Percentiles rank a stretch among this genome's conserved stretches.
Conservation (phyloP, 2,113 vertebrate genomes). For the Hydrochoerus hydrochaeris region DNA sequence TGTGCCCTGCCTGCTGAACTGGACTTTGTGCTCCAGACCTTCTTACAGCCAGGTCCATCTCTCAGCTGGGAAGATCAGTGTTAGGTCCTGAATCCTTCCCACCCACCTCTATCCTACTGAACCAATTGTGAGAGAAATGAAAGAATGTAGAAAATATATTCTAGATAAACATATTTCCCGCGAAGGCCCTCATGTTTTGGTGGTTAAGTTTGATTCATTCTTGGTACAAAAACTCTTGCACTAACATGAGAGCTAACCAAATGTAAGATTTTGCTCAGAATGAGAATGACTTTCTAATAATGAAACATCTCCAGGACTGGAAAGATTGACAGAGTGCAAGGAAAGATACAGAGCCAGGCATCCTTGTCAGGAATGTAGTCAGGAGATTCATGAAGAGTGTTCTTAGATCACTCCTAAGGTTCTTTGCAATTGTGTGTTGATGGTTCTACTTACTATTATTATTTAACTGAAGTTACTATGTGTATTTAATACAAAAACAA, state of each 20-base stretch:
- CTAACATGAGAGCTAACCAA: not conserved
- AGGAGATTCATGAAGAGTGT: not conserved
- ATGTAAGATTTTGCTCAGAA: not conserved
- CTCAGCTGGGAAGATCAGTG: not conserved
- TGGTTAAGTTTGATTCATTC: not conserved
- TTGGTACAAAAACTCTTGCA: conserved; percentile 20
- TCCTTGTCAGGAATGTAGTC: not conserved
- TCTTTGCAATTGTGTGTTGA: not conserved
- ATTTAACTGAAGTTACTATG: conserved; percentile 9
- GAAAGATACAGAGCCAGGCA: not conserved
- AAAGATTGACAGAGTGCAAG: not conserved
- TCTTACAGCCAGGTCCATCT: not conserved
- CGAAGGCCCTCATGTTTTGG: not conserved
- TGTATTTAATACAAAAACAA: not conserved
- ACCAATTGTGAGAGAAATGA: not conserved
- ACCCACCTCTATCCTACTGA: not conserved
- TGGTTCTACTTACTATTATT: not conserved
- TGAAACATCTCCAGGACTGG: not conserved
- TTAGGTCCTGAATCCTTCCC: not conserved
- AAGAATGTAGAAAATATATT: not conserved
- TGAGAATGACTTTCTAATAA: not conserved
- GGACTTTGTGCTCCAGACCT: not conserved
- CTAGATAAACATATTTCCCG: not conserved
- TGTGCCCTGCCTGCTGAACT: rapidly evolving
- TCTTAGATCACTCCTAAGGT: not conserved